These are phyloP conservation scores for Oreocharis arfaki DNA, from an alignment of 2,113 vertebrate species.

Conservation along the genomic window DNA sequence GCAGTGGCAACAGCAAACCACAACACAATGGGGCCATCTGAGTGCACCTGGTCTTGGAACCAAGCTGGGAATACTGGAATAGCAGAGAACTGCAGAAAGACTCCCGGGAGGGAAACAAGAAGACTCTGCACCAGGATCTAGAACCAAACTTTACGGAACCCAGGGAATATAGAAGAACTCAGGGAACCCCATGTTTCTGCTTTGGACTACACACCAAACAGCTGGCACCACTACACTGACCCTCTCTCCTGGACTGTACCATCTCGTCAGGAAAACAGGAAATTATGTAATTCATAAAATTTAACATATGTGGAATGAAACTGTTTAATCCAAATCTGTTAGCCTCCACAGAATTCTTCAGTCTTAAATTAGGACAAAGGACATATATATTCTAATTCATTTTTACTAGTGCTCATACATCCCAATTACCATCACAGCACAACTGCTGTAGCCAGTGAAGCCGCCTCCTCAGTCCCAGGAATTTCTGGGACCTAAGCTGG, in stretches of 20 bases:
- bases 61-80: neutral
- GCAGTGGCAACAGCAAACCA: neutral
- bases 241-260: neutral
- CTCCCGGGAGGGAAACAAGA: neutral
- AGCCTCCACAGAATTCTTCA: neutral
- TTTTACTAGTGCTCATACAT: neutral
- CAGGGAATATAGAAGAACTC: neutral
- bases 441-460: neutral
- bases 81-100: neutral
- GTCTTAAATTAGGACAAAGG: neutral
- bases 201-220: neutral
- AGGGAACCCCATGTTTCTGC: neutral
- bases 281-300: neutral
- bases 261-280: neutral
- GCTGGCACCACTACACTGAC: neutral
- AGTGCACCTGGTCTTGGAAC: neutral
- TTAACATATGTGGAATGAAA: neutral
- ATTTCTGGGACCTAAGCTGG: neutral
- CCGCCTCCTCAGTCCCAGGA: neutral
- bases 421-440: neutral
- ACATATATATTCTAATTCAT: neutral
- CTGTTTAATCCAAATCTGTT: neutral
- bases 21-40: fast-evolving
- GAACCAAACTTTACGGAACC: neutral
- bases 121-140: neutral